phyloP scores from a whole-genome alignment of 2,888 invertebrate genomes.

The Eilema griseolum region DNA sequence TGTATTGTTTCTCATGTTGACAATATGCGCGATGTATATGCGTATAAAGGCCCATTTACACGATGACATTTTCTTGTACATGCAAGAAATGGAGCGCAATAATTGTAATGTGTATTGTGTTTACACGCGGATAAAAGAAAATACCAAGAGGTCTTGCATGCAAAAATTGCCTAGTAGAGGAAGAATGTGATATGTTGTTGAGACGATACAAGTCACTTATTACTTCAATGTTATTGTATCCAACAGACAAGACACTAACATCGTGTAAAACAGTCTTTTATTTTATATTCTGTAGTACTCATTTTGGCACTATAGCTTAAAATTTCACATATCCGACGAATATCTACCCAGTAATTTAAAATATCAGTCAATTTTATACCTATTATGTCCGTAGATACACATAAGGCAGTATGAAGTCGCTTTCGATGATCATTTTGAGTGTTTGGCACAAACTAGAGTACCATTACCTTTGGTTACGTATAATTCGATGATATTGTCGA shows the following conservation, averaged over 20 bases:
- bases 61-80: too few relatives aligned
- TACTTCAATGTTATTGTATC: too few relatives aligned
- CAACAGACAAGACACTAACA: too few relatives aligned
- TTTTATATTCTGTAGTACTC: constrained; percentile 19
- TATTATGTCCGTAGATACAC: constrained; percentile 13
- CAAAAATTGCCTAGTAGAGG: too few relatives aligned
- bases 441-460: constrained; percentile 9
- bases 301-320: constrained; percentile 36
- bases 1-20: constrained; percentile 27
- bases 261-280: neutral
- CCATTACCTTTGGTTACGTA: neutral
- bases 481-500: neutral
- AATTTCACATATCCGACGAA: constrained; percentile 20
- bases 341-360: constrained; percentile 21
- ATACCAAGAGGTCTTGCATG: too few relatives aligned
- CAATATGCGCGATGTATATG: constrained; percentile 25
- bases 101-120: too few relatives aligned
- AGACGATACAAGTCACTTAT: too few relatives aligned
- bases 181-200: too few relatives aligned
- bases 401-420: neutral
- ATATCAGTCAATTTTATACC: constrained; percentile 24
- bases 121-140: too few relatives aligned
- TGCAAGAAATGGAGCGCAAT: too few relatives aligned
- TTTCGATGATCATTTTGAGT: neutral
- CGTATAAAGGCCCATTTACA: neutral